phyloP scores from a whole-genome alignment of 2,797 vertebrate species.

The Sylvia borin region DNA sequence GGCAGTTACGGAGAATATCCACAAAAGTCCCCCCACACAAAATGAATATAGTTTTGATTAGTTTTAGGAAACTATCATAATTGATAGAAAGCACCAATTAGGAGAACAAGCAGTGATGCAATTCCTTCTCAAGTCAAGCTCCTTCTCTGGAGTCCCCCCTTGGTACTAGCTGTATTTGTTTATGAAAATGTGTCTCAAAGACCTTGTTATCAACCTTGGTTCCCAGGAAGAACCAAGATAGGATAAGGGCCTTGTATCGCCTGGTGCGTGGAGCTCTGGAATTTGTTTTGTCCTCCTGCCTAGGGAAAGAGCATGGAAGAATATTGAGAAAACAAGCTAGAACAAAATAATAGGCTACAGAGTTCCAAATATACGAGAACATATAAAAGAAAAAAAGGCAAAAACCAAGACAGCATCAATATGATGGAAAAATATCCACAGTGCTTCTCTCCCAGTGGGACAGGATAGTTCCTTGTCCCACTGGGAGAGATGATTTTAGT shows the following conservation, averaged over 20 bases:
- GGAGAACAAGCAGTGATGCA: not conserved
- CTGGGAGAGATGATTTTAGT: not conserved
- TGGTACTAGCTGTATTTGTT: not conserved
- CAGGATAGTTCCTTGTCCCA: not conserved
- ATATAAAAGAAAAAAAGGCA: not conserved
- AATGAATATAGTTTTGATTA: not conserved
- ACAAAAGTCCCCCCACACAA: rapidly evolving
- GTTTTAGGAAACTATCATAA: not conserved
- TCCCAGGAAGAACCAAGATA: not conserved
- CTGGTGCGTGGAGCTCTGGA: not conserved
- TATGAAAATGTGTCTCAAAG: not conserved
- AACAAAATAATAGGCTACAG: not conserved
- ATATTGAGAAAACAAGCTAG: not conserved
- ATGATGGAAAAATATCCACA: not conserved
- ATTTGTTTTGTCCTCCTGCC: not conserved
- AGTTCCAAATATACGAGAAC: not conserved
- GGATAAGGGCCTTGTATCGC: no score
- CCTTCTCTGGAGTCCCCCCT: not conserved
- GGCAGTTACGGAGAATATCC: not conserved
- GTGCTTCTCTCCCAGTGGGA: not conserved
- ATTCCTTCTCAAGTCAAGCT: not conserved
- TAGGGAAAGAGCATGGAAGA: not conserved
- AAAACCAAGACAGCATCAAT: not conserved
- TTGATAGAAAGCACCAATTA: not conserved
- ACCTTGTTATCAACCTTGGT: not conserved